Base-by-base conservation (phyloP, 2,888 invertebrate genomes). In the Heliconius cydno region DNA sequence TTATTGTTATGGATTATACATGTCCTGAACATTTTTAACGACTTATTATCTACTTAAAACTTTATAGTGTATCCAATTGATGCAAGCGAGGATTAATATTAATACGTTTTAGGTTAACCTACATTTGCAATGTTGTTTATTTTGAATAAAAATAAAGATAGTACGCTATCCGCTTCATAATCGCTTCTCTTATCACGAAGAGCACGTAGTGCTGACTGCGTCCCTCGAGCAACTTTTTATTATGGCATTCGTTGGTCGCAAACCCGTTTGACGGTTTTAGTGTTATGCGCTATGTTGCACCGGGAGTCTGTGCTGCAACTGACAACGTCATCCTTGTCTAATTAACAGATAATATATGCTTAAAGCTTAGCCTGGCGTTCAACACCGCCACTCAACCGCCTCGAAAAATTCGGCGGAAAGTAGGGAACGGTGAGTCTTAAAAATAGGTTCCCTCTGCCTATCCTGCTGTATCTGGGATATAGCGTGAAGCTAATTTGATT, bases 261-360 rank as follows among this genome's bases (percentile, higher is more conserved):
- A 92, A 92, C 92, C 87, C 88, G 92, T 92, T 92, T 91, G 90
- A 88, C 90, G 88, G 89, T 92, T 90, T 89, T 90, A 90, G 91
- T 90, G 89, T 91, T 87, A 88, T 88, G 87, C 86, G 85, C 87
- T 88, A 89, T 90, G 89, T 88, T 90, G 89, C 88, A 89, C 86
- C 83, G 84, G 52, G 86, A 87, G 78, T 82, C 79, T 77, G 41
- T 79, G 57, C 74, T 41, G 41, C 38, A 60, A 74, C n/a, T 30
- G 57, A 46, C 38, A 67, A 68, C 30, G 34, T 34, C 25, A 63
- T 79, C 72, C 66, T 75, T 77, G 65, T 76, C 65, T 75, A 65
- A 75, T 75, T 75, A 75, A 65, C 22, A 46, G 75, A 66, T 15
- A 15, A 46, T 70, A 41, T 70, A 70, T 70, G 70, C 41, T 46